Conservation (phyloP, 2,113 vertebrate genomes). For the Pandion haliaetus region DNA sequence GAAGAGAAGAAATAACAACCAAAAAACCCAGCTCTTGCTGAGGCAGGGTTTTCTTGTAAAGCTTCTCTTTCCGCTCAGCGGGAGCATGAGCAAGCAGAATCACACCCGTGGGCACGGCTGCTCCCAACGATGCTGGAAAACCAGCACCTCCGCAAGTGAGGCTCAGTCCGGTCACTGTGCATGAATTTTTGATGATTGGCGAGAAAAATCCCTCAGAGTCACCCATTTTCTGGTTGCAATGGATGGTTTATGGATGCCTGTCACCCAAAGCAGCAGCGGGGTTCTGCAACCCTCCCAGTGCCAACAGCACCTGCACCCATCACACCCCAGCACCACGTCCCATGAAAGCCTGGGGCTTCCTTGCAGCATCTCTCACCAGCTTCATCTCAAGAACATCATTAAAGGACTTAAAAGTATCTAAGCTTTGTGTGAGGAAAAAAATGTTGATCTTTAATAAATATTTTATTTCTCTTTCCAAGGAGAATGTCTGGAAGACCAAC, state of each 20-base stretch:
- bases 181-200: accelerated
- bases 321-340: not conserved
- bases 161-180: accelerated
- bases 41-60: conserved; percentile 68
- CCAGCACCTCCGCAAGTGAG: not conserved
- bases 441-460: not conserved
- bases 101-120: accelerated
- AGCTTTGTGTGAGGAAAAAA: not conserved
- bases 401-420: not conserved
- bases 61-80: conserved; percentile 41
- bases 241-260: accelerated
- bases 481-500: not conserved
- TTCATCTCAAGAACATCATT: not conserved
- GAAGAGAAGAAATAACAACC: not conserved
- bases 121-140: not conserved
- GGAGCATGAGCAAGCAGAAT: conserved; percentile 42
- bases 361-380: not conserved
- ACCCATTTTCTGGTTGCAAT: not conserved
- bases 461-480: not conserved
- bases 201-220: not conserved
- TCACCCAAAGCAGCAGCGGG: not conserved
- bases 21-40: conserved; percentile 55
- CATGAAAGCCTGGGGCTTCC: not conserved
- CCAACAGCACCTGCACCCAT: not conserved
- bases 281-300: not conserved